Evolutionary conservation across 2,113 vertebrate genomes (phyloP).

Genomic region (Pitta sordida): DNA sequence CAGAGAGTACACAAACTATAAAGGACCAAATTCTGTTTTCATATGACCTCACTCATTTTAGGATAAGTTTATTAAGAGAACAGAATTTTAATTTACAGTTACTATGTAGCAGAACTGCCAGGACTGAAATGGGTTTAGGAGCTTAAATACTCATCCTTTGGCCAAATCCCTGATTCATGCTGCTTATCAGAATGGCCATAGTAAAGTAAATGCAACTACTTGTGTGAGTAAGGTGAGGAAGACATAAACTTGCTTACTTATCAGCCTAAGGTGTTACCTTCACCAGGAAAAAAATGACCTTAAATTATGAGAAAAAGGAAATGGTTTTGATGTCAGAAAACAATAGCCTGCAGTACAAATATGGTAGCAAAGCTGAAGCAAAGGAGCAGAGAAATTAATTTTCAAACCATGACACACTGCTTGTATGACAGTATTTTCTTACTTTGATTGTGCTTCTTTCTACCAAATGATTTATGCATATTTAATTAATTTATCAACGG

Average conservation of each 20-base stretch:
- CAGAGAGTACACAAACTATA: neutral
- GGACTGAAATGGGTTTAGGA: neutral
- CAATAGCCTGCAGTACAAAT: neutral
- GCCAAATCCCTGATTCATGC: neutral
- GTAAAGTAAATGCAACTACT: neutral
- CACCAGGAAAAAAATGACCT: neutral
- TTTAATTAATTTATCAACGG: constrained; percentile 17
- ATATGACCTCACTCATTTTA: neutral
- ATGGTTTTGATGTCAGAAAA: neutral
- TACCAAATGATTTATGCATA: neutral
- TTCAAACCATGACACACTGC: neutral
- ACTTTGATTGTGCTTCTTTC: neutral
- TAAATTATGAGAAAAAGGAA: neutral
- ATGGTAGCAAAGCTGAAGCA: neutral
- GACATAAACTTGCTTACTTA: neutral
- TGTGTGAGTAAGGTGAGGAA: neutral
- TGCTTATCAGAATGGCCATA: neutral
- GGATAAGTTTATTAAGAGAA: neutral
- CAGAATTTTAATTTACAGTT: neutral
- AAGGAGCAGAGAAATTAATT: neutral
- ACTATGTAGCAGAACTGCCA: neutral
- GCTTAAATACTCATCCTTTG: neutral
- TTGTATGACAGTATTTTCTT: neutral
- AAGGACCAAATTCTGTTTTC: neutral
- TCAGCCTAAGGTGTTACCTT: neutral